phyloP scores from a whole-genome alignment of 2,113 vertebrate genomes.

The Malurus elegans region DNA sequence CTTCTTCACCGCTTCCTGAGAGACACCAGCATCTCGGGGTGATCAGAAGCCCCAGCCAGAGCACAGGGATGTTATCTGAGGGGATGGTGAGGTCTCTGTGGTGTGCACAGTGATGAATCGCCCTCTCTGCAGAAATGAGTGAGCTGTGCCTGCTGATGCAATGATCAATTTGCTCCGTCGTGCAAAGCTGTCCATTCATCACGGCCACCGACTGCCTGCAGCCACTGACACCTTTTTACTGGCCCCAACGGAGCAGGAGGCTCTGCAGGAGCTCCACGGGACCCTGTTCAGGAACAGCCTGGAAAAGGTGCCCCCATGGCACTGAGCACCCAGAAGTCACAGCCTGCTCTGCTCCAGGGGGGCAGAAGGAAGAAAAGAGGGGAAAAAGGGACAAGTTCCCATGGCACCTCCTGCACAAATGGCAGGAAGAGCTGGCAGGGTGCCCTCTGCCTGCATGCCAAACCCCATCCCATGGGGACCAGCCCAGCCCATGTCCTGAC shows the following conservation, averaged over 20 bases:
- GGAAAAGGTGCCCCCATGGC: neutral
- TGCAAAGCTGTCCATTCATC: conserved; percentile 75
- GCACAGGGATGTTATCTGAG: conserved; percentile 15
- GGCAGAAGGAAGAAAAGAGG: neutral
- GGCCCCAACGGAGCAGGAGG: conserved; percentile 47
- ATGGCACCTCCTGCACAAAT: neutral
- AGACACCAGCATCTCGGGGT: neutral
- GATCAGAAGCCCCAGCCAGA: conserved; percentile 2
- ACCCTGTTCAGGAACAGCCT: neutral
- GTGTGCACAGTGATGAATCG: conserved; percentile 58
- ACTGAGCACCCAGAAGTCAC: neutral
- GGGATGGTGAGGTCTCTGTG: conserved; percentile 4
- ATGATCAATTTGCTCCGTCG: conserved; percentile 73
- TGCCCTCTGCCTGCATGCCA: neutral
- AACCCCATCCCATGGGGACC: fast-evolving
- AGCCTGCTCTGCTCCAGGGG: neutral
- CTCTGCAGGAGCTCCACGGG: conserved; percentile 27
- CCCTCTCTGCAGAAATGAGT: conserved; percentile 68
- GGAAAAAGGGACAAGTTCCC: neutral
- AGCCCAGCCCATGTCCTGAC: neutral
- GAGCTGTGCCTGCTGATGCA: conserved; percentile 66
- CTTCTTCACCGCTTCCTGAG: neutral
- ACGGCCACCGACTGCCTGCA: conserved; percentile 67
- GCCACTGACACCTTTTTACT: conserved; percentile 14
- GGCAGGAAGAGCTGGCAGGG: neutral